Base-by-base conservation (phyloP, 2,113 vertebrate species). In the Plecturocebus donacophilus region DNA sequence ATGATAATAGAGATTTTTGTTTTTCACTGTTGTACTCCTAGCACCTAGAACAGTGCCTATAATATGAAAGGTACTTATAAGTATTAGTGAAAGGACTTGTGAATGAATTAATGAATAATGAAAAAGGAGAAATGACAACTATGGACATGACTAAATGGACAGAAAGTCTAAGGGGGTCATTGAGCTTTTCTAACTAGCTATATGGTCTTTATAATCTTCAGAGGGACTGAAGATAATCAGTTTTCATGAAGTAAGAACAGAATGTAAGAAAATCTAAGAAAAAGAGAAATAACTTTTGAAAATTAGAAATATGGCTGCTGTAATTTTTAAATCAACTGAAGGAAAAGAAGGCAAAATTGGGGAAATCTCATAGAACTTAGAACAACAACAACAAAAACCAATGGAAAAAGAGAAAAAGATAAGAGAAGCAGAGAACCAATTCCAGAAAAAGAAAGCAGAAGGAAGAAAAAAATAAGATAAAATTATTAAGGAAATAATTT, bases 301-400 rank as follows among this genome's bases (percentile, higher is more conserved):
- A 95, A 83, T 90, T 64, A 93, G 49, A 92, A 94, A 83, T 70
- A 93, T 42, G 58, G 76, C 61, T 77, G 12, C 8, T 88, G 14
- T 64, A 94, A 75, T 66, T 90, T 73, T 81, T 70, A 76, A 94
- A 83, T 87, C 14, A 87, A 47, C 6, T 52, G 42, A 76, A 94
- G 47, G 8, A 79, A 66, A 91, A 58, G 49, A 58, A 80, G 25
- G 27, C 19, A 54, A 92, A 96, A 45, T 5, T 49, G n/a, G 38
- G 40, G 9, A 92, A 81, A 66, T 70, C 16, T 82, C 90, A 95
- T 5, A 92, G 52, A 73, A 82, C 27, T 84, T 38, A 89, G 32
- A 92, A 92, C 23, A 77, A 73, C 52, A 52, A 52, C 52, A 40
- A 90, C 17, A 61, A 16, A 54, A 54, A 95, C 52, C 40, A 27